Evolutionary conservation across 2,797 vertebrate genomes (phyloP), one percentile per base, ranked within the genome.

Genomic region (Coluber constrictor): DNA sequence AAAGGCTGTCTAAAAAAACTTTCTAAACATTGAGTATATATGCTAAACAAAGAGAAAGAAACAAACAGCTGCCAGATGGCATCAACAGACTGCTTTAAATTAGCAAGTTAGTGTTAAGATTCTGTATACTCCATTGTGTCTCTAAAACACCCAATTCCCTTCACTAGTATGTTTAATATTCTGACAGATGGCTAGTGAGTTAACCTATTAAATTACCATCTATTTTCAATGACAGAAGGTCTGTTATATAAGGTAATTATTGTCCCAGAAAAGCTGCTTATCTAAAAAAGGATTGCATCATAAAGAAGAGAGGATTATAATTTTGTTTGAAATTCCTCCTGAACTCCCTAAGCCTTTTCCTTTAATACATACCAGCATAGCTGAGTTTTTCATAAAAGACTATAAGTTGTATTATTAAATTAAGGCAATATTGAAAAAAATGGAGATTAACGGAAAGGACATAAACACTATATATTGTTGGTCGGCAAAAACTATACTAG

Each of bases 11-110:
- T 11, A 56, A 23, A 25, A 7, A 90, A 92, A 25, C 9, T 25
- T 61, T 25, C 5, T 29, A 86, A 61, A 86, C 23, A 86, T 66
- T 70, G 20, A 4, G 27, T 2, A 25, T 37, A 37, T 63, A 13
- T 60, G 25, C 15, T 74, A 51, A 59, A 66, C 93, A 94, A 92
- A 83, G 23, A 56, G n/a, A 93, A 63, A 92, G 16, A 16, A 59
- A 43, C 92, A 91, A 92, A 57, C 5, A 25, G 20, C 51, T 92
- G 54, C 92, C 90, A 92, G 90, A 59, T 13, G 92, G 60, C 92
- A 83, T 86, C 59, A 51, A 93, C 92, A 94, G 70, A 92, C 86
- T 88, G 55, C 79, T 79, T 55, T 87, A 94, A 93, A 79, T 27
- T 13, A 88, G 37, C 86, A 79, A 89, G 37, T 91, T 91, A 95